phyloP scores from a whole-genome alignment of 2,797 vertebrate genomes.

The Dryobates pubescens region DNA sequence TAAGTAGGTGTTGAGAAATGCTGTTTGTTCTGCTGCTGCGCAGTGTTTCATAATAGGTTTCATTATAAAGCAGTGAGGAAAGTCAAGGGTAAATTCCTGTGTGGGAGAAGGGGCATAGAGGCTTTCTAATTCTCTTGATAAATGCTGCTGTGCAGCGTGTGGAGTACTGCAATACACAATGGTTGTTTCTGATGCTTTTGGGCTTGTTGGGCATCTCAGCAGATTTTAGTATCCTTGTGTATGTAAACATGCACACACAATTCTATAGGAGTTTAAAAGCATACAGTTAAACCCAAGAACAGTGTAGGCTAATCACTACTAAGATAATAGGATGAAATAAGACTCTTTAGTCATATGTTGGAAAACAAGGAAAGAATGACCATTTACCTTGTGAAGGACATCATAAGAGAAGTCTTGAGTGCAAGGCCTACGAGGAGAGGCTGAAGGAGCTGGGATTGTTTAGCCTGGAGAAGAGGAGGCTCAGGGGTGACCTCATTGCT shows the following conservation, averaged over 20 bases:
- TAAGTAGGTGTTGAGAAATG: slow-evolving; percentile 68
- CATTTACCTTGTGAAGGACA: not conserved
- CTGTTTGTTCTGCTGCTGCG: slow-evolving; percentile 41
- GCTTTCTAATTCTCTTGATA: not conserved
- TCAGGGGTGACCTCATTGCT: too few relatives aligned
- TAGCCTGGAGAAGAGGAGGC: too few relatives aligned
- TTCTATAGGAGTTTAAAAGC: not conserved
- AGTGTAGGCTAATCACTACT: not conserved
- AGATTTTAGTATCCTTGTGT: not conserved
- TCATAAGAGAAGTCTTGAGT: not conserved
- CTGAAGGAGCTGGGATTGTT: too few relatives aligned
- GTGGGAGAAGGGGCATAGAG: slow-evolving; percentile 54
- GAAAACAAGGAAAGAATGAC: not conserved
- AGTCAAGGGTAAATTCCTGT: slow-evolving; percentile 48
- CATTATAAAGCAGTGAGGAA: slow-evolving; percentile 52
- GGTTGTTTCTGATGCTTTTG: not conserved
- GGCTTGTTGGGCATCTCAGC: not conserved
- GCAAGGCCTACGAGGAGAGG: too few relatives aligned
- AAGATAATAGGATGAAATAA: not conserved
- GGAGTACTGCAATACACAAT: not conserved
- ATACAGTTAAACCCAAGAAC: not conserved
- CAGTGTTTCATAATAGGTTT: slow-evolving; percentile 50
- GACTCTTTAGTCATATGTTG: not conserved
- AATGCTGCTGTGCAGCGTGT: not conserved
- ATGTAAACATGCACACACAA: not conserved